Evolutionary conservation across 30 jellyfish, hydroid and myxozoan genomes (phyloP).

Genomic region (Rhopilema esculentum): DNA sequence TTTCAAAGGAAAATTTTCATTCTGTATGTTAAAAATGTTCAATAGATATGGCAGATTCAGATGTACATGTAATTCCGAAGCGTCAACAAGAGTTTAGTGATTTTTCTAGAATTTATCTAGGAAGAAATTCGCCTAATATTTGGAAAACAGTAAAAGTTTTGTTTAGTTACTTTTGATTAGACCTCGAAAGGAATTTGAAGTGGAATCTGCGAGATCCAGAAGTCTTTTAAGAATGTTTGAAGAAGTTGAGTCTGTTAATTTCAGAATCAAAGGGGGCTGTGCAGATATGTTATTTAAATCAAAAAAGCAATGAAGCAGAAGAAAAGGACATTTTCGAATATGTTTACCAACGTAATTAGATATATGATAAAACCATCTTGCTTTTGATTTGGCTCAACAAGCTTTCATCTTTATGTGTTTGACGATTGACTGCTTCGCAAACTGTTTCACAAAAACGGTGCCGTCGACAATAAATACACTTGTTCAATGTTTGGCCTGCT

Average conservation of each 20-base stretch:
- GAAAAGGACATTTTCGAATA: constrained; percentile 37
- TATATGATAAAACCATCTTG: constrained; percentile 58
- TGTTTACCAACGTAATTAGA: constrained; percentile 44
- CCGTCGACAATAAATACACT: constrained; percentile 54
- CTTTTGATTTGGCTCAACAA: constrained; percentile 51
- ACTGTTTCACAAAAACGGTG: constrained; percentile 58
- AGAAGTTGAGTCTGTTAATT: not conserved
- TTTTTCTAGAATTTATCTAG: no score
- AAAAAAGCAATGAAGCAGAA: constrained; percentile 20
- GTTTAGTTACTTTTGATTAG: no score
- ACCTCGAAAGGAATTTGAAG: not conserved
- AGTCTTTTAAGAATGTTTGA: not conserved
- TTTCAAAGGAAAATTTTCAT: no score
- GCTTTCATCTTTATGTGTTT: constrained; percentile 42
- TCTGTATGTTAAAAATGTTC: no score
- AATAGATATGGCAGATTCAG: no score
- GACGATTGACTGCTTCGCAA: constrained; percentile 56
- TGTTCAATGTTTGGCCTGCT: constrained; percentile 54
- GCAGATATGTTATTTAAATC: constrained; percentile 31
- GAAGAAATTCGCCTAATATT: no score
- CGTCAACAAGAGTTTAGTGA: no score
- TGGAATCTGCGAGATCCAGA: not conserved
- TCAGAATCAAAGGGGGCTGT: constrained; percentile 27
- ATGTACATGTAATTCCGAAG: no score
- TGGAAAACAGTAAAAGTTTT: no score